Evolutionary conservation across 2,113 vertebrate genomes (phyloP).

Genomic region (Alouatta palliata): DNA sequence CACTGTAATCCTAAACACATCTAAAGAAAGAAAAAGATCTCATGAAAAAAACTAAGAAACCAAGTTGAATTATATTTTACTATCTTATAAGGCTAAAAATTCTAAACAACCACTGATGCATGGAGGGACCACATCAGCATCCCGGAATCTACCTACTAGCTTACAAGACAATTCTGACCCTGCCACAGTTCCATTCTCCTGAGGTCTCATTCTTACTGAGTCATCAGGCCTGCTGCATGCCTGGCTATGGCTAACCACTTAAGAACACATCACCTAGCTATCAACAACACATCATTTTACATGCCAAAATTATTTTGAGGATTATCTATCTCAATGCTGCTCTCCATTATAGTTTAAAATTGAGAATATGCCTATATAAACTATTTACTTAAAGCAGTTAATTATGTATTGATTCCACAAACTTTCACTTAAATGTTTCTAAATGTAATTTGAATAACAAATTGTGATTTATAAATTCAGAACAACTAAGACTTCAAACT

Average conservation of each 20-base stretch:
- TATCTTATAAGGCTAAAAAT: neutral
- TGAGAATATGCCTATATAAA: neutral
- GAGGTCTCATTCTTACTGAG: neutral
- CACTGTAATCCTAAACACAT: neutral
- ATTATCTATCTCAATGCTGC: neutral
- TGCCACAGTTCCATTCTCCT: neutral
- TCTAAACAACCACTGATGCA: neutral
- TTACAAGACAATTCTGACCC: neutral
- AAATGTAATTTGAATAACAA: constrained; percentile 18
- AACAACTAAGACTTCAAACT: constrained; percentile 1
- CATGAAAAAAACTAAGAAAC: constrained; percentile 25
- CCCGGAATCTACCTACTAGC: neutral
- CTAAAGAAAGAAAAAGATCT: constrained; percentile 34
- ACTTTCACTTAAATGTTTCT: constrained; percentile 3
- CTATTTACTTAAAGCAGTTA: neutral
- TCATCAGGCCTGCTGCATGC: neutral
- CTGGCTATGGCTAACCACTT: neutral
- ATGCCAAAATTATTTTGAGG: neutral
- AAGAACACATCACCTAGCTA: neutral
- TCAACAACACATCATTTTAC: neutral
- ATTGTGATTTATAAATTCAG: neutral
- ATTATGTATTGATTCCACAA: neutral
- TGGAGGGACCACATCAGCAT: neutral
- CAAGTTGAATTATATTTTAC: constrained; percentile 1
- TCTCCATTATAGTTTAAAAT: neutral